Evolutionary conservation across 2,113 vertebrate genomes (phyloP), one percentile per base, ranked within the genome.

Genomic region (Numenius arquata): DNA sequence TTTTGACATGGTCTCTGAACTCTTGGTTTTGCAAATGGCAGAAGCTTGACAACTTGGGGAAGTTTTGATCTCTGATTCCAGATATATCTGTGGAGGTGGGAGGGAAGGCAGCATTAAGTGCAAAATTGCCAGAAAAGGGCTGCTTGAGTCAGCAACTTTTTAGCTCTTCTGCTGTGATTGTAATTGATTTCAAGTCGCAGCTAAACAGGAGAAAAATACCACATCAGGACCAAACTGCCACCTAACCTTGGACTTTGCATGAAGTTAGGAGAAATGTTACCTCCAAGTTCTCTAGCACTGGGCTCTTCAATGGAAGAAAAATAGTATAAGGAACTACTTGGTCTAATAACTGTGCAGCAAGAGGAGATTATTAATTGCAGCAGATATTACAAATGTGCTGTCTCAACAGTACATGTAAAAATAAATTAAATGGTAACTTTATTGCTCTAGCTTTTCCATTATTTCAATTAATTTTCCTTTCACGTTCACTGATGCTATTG

Each of bases 401-500:
- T 84, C 76, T 91, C 92, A 82, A 81, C 16, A 87, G 61, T 26
- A 74, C n/a, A 27, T 43, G 83, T 29, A 41, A 72, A 95, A 96
- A 65, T 58, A 85, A 94, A 86, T 81, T 6, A 88, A 91, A 93
- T 50, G 20, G 47, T 72, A 91, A 84, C 38, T 65, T 48, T 90
- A 91, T 95, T 86, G 32, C 55, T 91, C 75, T 61, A 67, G 56
- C 11, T 88, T 93, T 95, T 75, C 41, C 40, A 34, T 91, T 96
- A 78, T 73, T 76, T 91, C 73, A 75, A 86, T 93, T 88, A 88
- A 40, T 88, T 84, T 94, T 89, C 48, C 79, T 94, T 78, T 95
- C 55, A 36, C 36, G 16, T 62, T 87, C 68, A 41, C 47, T 72
- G 80, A 67, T 86, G 38, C 23, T 80, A 48, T 40, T 75, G 63